A percentile compares a stretch with the other conserved stretches of the same genome.
These are phyloP conservation scores for Dipodomys stephensi DNA, from an alignment of 2,113 vertebrate genomes.

Conservation along the genomic window DNA sequence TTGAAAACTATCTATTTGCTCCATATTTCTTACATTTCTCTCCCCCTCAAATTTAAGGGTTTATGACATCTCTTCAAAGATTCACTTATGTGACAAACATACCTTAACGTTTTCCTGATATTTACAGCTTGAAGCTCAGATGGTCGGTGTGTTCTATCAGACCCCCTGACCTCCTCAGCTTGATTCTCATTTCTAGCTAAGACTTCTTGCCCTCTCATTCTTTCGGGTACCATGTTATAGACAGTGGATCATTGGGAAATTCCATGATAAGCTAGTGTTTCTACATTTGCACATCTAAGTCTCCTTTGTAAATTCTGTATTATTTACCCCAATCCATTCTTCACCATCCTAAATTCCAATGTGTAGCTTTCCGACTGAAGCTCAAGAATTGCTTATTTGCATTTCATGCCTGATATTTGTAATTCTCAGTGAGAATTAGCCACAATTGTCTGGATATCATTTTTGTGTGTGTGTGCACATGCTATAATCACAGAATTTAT, in stretches of 20 bases:
- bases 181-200: not conserved
- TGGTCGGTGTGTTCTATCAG: no score
- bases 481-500: not conserved
- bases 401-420: not conserved
- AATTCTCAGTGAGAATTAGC: not conserved
- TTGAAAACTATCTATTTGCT: not conserved
- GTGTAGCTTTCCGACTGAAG: not conserved
- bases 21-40: not conserved
- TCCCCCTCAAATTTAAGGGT: not conserved
- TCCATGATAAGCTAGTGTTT: not conserved
- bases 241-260: no score
- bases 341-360: not conserved
- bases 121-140: not conserved
- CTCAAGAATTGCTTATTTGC: not conserved
- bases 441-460: not conserved
- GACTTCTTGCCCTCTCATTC: accelerated
- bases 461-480: no score
- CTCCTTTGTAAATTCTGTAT: not conserved
- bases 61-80: not conserved
- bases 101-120: not conserved
- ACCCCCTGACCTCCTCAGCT: accelerated
- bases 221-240: not conserved
- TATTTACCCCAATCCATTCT: not conserved
- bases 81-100: not conserved
- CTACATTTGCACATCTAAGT: not conserved